These are phyloP conservation scores for Adela reaumurella DNA, from an alignment of 2,888 invertebrate genomes.

Conservation along the genomic window DNA sequence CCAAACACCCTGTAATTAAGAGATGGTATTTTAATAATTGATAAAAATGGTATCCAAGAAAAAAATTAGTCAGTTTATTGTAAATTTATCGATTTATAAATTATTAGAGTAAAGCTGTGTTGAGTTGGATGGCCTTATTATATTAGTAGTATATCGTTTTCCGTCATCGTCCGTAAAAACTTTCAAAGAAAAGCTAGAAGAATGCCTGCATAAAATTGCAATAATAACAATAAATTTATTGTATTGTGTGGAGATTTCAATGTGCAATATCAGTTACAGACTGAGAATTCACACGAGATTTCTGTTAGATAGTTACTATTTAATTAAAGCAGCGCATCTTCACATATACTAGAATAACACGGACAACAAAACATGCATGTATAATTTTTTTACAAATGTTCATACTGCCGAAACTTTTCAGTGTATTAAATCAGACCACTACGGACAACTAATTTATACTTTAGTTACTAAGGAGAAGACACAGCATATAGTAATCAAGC, in stretches of 20 bases:
- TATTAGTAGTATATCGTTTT: not conserved
- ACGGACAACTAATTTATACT: not conserved
- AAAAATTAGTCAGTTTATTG: constrained; percentile 1
- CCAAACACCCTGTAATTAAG: too few relatives aligned
- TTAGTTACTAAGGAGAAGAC: not conserved
- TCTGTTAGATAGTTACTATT: not conserved
- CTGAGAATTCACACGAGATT: not conserved
- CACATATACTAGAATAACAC: constrained; percentile 2
- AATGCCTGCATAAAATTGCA: not conserved
- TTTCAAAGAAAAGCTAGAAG: not conserved
- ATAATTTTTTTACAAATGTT: constrained; percentile 1
- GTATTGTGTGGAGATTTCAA: constrained; percentile 2
- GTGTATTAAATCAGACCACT: not conserved
- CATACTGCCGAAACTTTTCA: not conserved
- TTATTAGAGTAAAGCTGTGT: constrained; percentile 1
- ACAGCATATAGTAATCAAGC: not conserved
- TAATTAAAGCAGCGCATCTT: constrained; percentile 4
- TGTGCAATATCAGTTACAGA: not conserved
- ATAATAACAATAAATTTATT: not conserved
- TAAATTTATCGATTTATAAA: constrained; percentile 1
- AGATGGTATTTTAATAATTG: constrained; percentile 3
- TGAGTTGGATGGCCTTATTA: not conserved
- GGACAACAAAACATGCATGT: not conserved
- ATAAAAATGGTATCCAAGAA: not conserved
- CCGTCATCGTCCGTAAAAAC: not conserved